These are phyloP conservation scores for Lepisosteus osseus DNA, from an alignment of 2,113 vertebrate species.

Conservation along the genomic window DNA sequence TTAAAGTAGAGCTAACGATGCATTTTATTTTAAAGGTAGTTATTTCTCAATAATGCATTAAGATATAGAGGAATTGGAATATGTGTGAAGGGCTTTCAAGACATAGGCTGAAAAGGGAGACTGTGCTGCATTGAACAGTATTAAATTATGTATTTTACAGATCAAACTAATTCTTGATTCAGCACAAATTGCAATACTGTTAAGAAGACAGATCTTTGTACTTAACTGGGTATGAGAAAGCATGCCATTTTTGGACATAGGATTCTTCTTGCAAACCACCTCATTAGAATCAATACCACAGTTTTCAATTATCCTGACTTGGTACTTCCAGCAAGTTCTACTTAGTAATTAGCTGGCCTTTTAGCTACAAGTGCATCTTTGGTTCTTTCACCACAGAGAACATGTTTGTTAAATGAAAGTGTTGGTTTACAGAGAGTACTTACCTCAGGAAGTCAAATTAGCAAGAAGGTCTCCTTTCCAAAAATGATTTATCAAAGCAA, in stretches of 20 bases:
- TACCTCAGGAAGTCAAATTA: slow-evolving; percentile 2
- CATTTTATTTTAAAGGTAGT: not conserved
- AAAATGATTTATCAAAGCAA: slow-evolving; percentile 5
- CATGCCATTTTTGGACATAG: too few species aligned
- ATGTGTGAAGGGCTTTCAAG: too few species aligned
- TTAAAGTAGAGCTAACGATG: not conserved
- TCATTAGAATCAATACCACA: not conserved
- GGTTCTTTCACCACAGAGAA: not conserved
- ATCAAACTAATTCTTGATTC: too few species aligned
- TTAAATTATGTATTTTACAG: not conserved
- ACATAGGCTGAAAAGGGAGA: too few species aligned
- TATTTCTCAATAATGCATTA: not conserved
- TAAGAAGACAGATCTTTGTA: too few species aligned
- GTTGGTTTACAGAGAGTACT: not conserved
- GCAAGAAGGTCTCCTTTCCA: not conserved
- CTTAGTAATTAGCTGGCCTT: not conserved
- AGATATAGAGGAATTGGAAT: too few species aligned
- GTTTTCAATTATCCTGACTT: not conserved
- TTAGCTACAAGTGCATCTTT: not conserved
- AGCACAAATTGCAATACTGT: too few species aligned
- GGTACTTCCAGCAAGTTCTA: not conserved
- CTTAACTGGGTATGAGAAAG: too few species aligned
- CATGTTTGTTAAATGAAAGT: not conserved
- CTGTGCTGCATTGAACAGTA: not conserved
- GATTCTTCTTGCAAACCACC: not conserved